These are phyloP conservation scores for Melanostigma gelatinosum DNA, from an alignment of 2,113 vertebrate genomes.

Conservation along the genomic window DNA sequence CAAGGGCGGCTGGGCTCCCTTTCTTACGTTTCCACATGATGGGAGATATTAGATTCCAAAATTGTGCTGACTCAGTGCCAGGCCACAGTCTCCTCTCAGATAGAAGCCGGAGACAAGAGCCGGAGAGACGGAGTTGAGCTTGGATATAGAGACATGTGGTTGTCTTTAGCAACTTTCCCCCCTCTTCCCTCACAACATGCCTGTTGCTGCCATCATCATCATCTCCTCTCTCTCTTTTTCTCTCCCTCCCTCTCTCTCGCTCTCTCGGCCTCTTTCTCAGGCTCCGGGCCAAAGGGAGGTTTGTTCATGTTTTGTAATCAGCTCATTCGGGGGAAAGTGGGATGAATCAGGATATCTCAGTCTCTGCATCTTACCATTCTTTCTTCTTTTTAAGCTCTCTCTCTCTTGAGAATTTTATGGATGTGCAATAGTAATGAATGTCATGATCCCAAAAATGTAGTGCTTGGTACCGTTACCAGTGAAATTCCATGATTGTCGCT, in stretches of 20 bases:
- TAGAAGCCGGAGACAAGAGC: slow-evolving; percentile 80
- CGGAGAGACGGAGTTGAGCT: slow-evolving; percentile 73
- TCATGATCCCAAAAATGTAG: neutral
- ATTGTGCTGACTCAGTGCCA: slow-evolving; percentile 83
- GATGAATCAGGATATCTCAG: slow-evolving; percentile 14
- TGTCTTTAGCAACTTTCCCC: slow-evolving; percentile 81
- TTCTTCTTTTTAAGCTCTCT: neutral
- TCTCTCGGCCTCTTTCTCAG: slow-evolving; percentile 33
- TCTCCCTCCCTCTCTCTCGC: neutral
- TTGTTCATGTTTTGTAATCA: slow-evolving; percentile 69
- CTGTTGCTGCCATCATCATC: slow-evolving; percentile 56
- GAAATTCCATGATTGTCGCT: neutral
- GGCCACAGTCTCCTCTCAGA: slow-evolving; percentile 86
- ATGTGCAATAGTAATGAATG: neutral
- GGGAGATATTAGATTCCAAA: slow-evolving; percentile 78
- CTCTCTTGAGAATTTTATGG: neutral
- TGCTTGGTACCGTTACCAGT: neutral
- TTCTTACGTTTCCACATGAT: slow-evolving; percentile 70
- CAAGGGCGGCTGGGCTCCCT: slow-evolving; percentile 60
- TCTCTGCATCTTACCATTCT: neutral
- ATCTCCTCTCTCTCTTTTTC: slow-evolving; percentile 28
- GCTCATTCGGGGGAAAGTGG: slow-evolving; percentile 42
- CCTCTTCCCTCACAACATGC: slow-evolving; percentile 54
- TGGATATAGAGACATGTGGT: slow-evolving; percentile 85
- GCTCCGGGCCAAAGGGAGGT: slow-evolving; percentile 69